Evolutionary conservation across 2,888 invertebrate genomes (phyloP).

Genomic region (Pelosia muscerda): DNA sequence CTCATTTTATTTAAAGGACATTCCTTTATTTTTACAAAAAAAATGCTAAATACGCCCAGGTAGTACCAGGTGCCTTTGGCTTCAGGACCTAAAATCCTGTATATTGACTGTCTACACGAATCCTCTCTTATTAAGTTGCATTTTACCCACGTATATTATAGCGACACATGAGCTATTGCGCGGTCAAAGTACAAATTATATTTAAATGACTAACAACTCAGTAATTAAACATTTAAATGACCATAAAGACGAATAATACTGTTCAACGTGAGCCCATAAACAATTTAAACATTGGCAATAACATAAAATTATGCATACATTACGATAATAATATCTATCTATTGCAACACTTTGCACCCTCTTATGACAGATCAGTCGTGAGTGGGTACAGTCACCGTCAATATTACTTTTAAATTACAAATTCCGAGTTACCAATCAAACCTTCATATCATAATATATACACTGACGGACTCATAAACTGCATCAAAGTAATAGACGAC

Average conservation of each 20-base stretch:
- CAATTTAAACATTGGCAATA: constrained; percentile 43
- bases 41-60: too few species aligned
- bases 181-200: constrained; percentile 20
- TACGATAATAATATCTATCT: constrained; percentile 8
- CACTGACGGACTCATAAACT: too few species aligned
- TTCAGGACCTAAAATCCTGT: too few species aligned
- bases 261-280: constrained; percentile 28
- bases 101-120: not conserved
- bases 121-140: not conserved
- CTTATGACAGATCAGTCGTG: constrained; percentile 31
- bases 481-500: too few species aligned
- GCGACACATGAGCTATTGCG: not conserved
- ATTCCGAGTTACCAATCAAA: not conserved
- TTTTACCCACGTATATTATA: not conserved
- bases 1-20: too few species aligned
- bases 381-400: not conserved
- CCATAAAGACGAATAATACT: constrained; percentile 32
- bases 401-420: too few species aligned
- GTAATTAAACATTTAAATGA: constrained; percentile 13
- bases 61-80: too few species aligned
- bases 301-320: constrained; percentile 41
- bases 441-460: too few species aligned
- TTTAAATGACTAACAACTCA: not conserved
- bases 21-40: too few species aligned
- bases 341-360: constrained; percentile 43